Evolutionary conservation across 2,888 invertebrate genomes (phyloP), one percentile per base, ranked within the genome.

Genomic region (Leucophenga montana): DNA sequence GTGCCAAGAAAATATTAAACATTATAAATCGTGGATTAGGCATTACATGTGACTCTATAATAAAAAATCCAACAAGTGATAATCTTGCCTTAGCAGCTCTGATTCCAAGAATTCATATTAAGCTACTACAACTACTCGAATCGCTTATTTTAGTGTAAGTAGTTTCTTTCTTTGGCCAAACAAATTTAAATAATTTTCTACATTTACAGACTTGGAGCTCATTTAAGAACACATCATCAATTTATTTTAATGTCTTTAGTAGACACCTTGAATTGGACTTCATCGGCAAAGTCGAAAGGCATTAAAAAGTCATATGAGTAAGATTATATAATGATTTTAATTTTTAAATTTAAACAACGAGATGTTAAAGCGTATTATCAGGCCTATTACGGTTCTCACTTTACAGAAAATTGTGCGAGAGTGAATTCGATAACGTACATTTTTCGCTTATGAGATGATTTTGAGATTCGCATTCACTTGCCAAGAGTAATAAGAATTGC

Each of bases 241-340:
- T 39, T 39, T 16, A 61, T 61, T 61, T 39, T 39, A 13, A 9
- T 3, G 2, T 39, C 20, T 13, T 18, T 39, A 39, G n/a, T 61
- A 9, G 61, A 61, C 14, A 61, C 39, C 9, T n/a, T 61, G 5
- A 61, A 61, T 16, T 61, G 61, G 61, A 61, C 61, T n/a, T 61
- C 61, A 33, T 33, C 61, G 16, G 8, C 33, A 39, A 39, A 9
- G 9, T 39, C 16, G 31, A 39, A 39, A 18, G 61, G 61, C 8
- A 18, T 9, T 8, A 39, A 39, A 20, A 33, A 18, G 18, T 61
- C 39, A 11, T 61, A 39, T 61, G 39, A 16, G 61, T 61, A 39
- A 61, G 39, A 3, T 16, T 1, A 61, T 0, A 31, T 59, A 46
- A 46, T 4, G 3, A n/a, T 27, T 46, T 3, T 46, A 46, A 6